phyloP scores from a whole-genome alignment of 2,113 vertebrate genomes.

The Fregata magnificens region DNA sequence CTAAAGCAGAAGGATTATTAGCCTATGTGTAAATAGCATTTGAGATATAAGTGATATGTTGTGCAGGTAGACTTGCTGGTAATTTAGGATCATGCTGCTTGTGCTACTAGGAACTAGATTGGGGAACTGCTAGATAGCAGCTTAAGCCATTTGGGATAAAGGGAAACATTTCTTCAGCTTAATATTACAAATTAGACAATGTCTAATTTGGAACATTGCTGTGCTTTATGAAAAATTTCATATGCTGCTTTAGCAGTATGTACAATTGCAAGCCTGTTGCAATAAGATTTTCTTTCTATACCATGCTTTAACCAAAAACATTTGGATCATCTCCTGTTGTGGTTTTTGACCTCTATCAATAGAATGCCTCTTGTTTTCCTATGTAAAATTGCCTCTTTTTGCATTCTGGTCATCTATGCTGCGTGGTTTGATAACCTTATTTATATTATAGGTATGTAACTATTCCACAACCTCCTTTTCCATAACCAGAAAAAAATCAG shows the following conservation, averaged over 20 bases:
- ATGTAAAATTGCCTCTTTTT: not conserved
- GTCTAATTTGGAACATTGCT: not conserved
- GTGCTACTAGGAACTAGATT: not conserved
- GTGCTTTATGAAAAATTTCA: not conserved
- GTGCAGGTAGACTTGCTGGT: not conserved
- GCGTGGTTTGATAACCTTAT: not conserved
- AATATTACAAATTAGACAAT: not conserved
- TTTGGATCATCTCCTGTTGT: too few species aligned
- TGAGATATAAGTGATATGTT: not conserved
- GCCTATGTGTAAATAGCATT: not conserved
- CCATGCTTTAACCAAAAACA: too few species aligned
- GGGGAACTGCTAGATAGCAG: not conserved
- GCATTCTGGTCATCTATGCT: not conserved
- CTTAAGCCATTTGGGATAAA: not conserved
- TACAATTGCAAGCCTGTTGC: not conserved
- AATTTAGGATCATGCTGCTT: not conserved
- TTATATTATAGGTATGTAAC: not conserved
- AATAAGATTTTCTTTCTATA: not conserved
- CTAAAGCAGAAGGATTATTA: not conserved
- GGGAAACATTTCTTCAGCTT: not conserved
- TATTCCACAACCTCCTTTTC: not conserved
- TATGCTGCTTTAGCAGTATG: not conserved
- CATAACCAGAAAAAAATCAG: not conserved
- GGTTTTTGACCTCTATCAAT: too few species aligned
- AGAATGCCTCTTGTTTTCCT: not conserved